Evolutionary conservation across 2,888 invertebrate species (phyloP).

Genomic region (Conops quadrifasciatus): DNA sequence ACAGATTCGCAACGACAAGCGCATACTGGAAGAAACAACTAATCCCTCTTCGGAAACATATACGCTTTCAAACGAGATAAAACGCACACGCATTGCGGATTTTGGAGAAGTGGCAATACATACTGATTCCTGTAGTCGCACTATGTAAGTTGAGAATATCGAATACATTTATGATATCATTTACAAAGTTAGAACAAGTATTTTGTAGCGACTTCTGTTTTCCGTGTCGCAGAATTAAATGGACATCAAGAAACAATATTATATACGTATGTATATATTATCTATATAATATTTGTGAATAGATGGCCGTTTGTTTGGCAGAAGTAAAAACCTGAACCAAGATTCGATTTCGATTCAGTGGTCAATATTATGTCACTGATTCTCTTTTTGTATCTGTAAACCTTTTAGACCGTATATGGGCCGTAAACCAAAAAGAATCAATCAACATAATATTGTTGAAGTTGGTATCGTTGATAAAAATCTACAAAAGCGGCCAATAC

Average conservation of each 20-base stretch:
- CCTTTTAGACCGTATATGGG: conserved; percentile 62
- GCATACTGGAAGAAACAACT: conserved; percentile 55
- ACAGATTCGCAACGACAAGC: conserved; percentile 54
- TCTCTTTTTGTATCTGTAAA: conserved; percentile 12
- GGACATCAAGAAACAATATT: not conserved
- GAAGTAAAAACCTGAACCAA: no score
- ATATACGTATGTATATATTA: not conserved
- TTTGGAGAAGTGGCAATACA: conserved; percentile 47
- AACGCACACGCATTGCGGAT: conserved; percentile 46
- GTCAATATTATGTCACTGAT: not conserved
- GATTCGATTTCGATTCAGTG: no score
- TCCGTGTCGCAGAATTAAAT: no score
- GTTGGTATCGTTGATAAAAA: conserved; percentile 50
- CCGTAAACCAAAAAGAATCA: conserved; percentile 50
- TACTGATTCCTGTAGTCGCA: conserved; percentile 56
- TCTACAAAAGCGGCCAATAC: conserved; percentile 4
- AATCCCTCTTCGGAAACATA: conserved; percentile 48
- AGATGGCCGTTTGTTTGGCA: no score
- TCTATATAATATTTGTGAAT: no score
- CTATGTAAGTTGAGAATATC: conserved; percentile 51
- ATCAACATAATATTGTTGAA: conserved; percentile 45
- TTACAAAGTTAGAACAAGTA: no score
- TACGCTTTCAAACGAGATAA: conserved; percentile 38
- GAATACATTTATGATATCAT: no score
- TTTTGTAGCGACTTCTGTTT: no score